Percentiles rank a stretch among this genome's conserved stretches.
Conservation (phyloP, 53 echinoderm and acorn worm species). For the Crossaster papposus region DNA sequence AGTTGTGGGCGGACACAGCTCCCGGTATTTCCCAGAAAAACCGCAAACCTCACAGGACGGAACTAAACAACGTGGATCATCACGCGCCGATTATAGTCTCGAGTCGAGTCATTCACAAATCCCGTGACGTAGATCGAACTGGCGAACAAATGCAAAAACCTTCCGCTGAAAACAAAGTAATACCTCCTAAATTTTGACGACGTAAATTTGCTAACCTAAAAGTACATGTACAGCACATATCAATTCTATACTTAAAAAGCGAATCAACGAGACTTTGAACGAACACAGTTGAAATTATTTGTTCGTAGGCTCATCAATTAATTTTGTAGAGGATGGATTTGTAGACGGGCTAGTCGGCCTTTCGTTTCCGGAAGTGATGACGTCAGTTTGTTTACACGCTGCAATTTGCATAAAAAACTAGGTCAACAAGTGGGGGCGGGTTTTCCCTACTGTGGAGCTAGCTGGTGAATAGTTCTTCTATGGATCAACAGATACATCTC, state of each 20-base stretch:
- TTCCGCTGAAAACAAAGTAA: constrained; percentile 34
- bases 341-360: constrained; percentile 14
- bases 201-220: background rate
- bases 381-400: constrained; percentile 47
- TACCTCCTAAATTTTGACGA: background rate
- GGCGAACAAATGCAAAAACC: background rate
- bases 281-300: background rate
- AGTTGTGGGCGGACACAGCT: background rate
- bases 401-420: constrained; percentile 19
- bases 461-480: too few species aligned
- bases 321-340: constrained; percentile 24
- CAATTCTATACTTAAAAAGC: background rate
- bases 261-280: background rate
- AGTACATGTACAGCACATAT: background rate
- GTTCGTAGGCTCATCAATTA: background rate
- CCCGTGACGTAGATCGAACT: constrained; percentile 19
- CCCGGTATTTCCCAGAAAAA: constrained; percentile 16
- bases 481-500: too few species aligned
- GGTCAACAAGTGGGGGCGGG: constrained; percentile 47
- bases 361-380: constrained; percentile 51
- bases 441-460: too few species aligned
- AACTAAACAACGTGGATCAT: background rate
- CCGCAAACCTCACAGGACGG: background rate
- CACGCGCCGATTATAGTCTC: background rate
- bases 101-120: constrained; percentile 49